A percentile compares a stretch with the other conserved stretches of the same genome.
Evolutionary conservation across 2,113 vertebrate genomes (phyloP).

Genomic region (Ictalurus furcatus): DNA sequence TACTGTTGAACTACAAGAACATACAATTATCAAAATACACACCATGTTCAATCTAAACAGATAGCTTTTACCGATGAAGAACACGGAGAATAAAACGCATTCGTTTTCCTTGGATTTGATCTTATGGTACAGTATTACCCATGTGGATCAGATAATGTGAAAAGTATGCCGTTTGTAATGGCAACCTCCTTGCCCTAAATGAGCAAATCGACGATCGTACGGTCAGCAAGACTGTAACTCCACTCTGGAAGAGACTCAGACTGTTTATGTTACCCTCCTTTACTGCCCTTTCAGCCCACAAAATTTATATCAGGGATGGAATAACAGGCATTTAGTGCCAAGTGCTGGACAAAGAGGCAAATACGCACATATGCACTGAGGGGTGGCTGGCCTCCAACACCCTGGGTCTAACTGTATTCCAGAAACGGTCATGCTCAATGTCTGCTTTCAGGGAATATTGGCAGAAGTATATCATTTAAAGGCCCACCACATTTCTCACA

Average conservation of each 20-base stretch:
- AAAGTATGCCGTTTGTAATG: not conserved
- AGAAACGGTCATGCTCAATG: conserved; percentile 68
- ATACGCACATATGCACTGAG: conserved; percentile 29
- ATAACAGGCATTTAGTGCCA: conserved; percentile 63
- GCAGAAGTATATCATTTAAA: conserved; percentile 72
- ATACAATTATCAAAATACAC: not conserved
- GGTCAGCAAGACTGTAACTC: not conserved
- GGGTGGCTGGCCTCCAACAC: conserved; percentile 46
- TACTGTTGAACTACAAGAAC: not conserved
- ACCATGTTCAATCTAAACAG: not conserved
- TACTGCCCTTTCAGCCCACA: conserved; percentile 55
- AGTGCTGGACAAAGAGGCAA: conserved; percentile 45
- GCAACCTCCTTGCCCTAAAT: conserved; percentile 4
- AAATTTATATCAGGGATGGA: conserved; percentile 64
- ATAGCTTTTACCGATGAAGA: not conserved
- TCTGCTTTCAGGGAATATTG: conserved; percentile 77
- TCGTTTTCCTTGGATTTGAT: not conserved
- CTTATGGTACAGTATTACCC: not conserved
- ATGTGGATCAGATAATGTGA: not conserved
- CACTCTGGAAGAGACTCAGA: conserved; percentile 24
- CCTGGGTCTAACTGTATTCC: conserved; percentile 56
- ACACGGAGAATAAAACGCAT: not conserved
- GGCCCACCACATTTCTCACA: conserved; percentile 71
- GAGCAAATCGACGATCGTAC: not conserved
- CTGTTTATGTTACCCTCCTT: conserved; percentile 61